Base-by-base conservation (phyloP, 2,797 vertebrate species). In the Enteromius unitaeniatus region DNA sequence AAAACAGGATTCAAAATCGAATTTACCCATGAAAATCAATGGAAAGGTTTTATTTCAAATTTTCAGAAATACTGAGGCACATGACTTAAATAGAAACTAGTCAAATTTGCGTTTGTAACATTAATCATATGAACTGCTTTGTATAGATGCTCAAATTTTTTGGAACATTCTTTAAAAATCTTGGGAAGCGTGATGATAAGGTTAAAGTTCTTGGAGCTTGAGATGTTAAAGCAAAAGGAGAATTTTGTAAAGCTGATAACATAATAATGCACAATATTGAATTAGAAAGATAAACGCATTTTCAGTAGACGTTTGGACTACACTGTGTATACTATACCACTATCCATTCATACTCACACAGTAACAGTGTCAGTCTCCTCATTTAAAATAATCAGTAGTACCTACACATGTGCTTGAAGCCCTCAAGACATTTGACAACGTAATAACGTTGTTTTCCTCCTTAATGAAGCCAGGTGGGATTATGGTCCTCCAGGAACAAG, bases 381-480 rank as follows among this genome's bases (percentile, higher is more conserved):
- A 19, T 77, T 60, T 37, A 72, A 14, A 28, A 37, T 13, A 7
- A 42, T 80, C n/a, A 34, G 19, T 31, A 68, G 19, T n/a, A 68
- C 62, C 7, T 26, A 23, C 49, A 28, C 21, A 40, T 58, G 21
- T 34, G 40, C 34, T 21, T 55, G 6, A 40, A 37, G 5, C 6
- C 73, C 49, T 81, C 21, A 60, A 64, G 53, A 37, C 79, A 64
- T 73, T 45, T 70, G 23, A 21, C 10, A 26, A 5, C 42, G 42
- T 64, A n/a, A 51, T 82, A 37, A 45, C 37, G 37, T 82, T 74
- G 40, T 73, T 67, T 67, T 67, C 28, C 13, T 79, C 28, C 15
- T 68, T 68, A 51, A 51, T 51, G 28, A 51, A 37, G 10, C 42
- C 78, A 31, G 17, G 19, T 34, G 60, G 62, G 26, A 6, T 19